A percentile compares a stretch with the other conserved stretches of the same genome.
phyloP scores from a whole-genome alignment of 2,888 invertebrate genomes.

The Cloeon dipterum region DNA sequence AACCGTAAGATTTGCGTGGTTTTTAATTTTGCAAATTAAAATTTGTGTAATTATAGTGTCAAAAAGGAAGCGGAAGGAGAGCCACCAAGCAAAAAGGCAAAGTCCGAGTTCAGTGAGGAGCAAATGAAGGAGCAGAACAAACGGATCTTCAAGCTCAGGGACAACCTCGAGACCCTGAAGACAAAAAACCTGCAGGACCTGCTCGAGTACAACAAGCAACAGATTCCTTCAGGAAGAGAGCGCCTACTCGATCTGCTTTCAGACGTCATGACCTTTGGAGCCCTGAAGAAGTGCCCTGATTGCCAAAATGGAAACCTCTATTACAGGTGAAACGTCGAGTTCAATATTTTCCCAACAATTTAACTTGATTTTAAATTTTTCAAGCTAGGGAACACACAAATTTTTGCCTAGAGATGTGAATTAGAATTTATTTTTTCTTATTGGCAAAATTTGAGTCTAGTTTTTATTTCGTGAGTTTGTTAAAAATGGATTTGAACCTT shows the following conservation, averaged over 20 bases:
- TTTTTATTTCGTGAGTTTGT: too few species aligned
- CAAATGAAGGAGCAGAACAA: constrained; percentile 49
- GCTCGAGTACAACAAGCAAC: constrained; percentile 48
- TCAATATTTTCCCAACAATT: too few species aligned
- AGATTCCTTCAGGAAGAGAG: constrained; percentile 37
- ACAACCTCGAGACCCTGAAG: constrained; percentile 29
- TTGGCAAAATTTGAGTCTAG: not conserved
- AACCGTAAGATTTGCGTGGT: constrained; percentile 11
- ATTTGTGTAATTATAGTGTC: constrained; percentile 9
- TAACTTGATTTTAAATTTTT: too few species aligned
- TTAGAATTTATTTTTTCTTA: not conserved
- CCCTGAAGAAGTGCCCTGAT: constrained; percentile 46
- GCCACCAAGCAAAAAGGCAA: constrained; percentile 28
- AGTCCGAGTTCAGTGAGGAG: constrained; percentile 27
- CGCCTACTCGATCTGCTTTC: constrained; percentile 52
- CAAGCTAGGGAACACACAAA: too few species aligned
- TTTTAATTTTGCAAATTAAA: constrained; percentile 1
- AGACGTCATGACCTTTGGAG: constrained; percentile 79
- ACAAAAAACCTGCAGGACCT: constrained; percentile 37
- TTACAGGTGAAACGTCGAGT: not conserved
- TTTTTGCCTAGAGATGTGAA: not conserved
- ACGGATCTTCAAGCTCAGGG: constrained; percentile 38
- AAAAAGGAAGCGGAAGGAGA: constrained; percentile 23
- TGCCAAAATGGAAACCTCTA: constrained; percentile 46
- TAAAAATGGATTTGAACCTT: too few species aligned